Percentiles rank a stretch among this genome's conserved stretches.
Evolutionary conservation across 2,113 vertebrate genomes (phyloP).

Genomic region (Podarcis muralis): DNA sequence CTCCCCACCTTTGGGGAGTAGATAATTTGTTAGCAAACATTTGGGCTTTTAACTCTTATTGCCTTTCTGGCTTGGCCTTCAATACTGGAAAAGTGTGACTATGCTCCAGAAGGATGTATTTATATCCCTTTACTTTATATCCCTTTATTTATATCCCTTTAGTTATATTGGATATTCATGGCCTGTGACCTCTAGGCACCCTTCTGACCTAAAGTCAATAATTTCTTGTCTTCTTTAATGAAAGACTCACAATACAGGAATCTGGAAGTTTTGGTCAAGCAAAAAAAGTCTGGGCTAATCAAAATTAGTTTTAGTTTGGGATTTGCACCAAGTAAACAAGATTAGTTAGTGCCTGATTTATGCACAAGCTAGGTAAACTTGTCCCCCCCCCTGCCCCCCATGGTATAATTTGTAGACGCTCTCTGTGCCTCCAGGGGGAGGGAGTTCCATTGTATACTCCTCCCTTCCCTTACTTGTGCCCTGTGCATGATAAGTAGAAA

Average conservation of each 20-base stretch:
- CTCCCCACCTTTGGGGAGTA: neutral
- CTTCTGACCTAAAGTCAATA: neutral
- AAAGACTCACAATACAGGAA: neutral
- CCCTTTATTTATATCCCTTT: neutral
- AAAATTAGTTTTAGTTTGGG: neutral
- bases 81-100: too few relatives aligned
- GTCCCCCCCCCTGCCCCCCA: rapidly evolving
- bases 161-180: neutral
- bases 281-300: neutral
- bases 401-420: too few relatives aligned
- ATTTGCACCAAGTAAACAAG: neutral
- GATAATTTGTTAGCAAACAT: neutral
- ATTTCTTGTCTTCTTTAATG: neutral
- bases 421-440: too few relatives aligned
- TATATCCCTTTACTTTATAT: neutral
- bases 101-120: neutral
- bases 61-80: neutral
- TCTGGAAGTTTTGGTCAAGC: neutral
- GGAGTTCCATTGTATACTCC: neutral
- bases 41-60: neutral
- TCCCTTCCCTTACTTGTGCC: neutral
- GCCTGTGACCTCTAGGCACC: neutral
- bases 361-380: too few relatives aligned
- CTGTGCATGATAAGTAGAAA: neutral
- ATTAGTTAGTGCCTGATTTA: neutral